Base-by-base conservation (phyloP, 2,888 invertebrate genomes). In the Melangyna quadrimaculata region DNA sequence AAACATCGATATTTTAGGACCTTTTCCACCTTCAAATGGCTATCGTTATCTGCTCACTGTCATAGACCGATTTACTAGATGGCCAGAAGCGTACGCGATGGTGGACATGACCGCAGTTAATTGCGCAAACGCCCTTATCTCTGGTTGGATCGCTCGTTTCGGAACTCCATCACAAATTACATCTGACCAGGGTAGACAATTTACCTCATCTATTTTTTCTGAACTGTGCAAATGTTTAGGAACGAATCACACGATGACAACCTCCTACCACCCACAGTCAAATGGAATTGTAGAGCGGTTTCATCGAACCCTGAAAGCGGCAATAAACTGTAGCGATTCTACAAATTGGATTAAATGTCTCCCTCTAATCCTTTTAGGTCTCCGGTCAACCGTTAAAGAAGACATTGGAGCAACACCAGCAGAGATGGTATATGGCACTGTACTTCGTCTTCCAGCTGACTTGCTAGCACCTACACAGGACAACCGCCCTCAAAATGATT, bases 201-300 rank as follows among this genome's bases (percentile, higher is more conserved):
- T n/a, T n/a, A n/a, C n/a, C n/a, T n/a, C n/a, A n/a, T n/a, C n/a
- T n/a, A n/a, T 19, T 29, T 53, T 55, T 53, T 22, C 70, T 1
- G 57, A 55, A 8, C 32, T 14, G 6, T 27, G 27, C 27, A 27
- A 27, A 6, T 27, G 6, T 4, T 4, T 27, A 4, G 65, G 65
- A 12, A 22, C 55, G 10, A 74, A 74, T 35, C 74, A 65, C 12
- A 35, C 19, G 14, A 74, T 73, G 63, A 74, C 53, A 3, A 72
- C 24, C n/a, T 45, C 63, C 4, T 65, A 65, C 29, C 69, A 35
- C 29, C 32, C 32, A 5, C 55, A 40, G 19, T 71, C 71, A 51
- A 70, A 55, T 14, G 69, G 70, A n/a, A 70, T 55, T 6, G 27
- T 70, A 22, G 55, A 70, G 53, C 69, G 53, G 5, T 69, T 69